Percentiles rank a stretch among this genome's conserved stretches.
phyloP scores from a whole-genome alignment of 2,113 vertebrate genomes.

The Chrysochloris asiatica region DNA sequence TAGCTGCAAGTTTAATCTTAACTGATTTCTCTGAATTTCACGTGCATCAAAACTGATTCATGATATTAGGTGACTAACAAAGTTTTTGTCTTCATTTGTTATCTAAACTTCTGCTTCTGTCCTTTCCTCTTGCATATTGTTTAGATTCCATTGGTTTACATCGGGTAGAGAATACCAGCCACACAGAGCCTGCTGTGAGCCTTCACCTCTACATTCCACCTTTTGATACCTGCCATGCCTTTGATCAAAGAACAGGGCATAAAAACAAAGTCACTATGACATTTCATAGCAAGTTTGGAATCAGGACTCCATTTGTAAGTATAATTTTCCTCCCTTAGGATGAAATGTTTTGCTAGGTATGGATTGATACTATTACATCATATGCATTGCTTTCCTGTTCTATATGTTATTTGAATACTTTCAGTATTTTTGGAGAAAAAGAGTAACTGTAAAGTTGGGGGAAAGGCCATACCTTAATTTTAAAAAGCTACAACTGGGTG shows the following conservation, averaged over 20 bases:
- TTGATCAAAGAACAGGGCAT: conserved; percentile 98
- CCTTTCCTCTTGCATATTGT: background rate
- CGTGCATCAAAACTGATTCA: background rate
- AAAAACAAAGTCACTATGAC: conserved; percentile 95
- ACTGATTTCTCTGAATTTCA: background rate
- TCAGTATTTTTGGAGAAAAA: conserved; percentile 30
- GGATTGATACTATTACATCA: too few species aligned
- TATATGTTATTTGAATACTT: background rate
- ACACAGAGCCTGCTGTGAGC: conserved; percentile 93
- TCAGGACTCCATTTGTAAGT: conserved; percentile 92
- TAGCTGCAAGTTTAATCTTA: background rate
- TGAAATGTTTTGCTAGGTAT: background rate
- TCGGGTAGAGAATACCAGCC: conserved; percentile 96
- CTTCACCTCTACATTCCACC: conserved; percentile 98
- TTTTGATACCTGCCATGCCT: conserved; percentile 92
- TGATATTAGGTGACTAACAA: background rate
- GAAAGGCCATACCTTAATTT: background rate
- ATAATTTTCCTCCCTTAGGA: rapidly evolving
- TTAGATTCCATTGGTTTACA: conserved; percentile 96
- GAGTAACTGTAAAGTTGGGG: background rate
- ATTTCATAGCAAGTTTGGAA: conserved; percentile 95
- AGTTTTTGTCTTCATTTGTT: background rate
- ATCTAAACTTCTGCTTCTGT: background rate
- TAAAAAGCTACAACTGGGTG: conserved; percentile 47
- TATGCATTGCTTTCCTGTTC: background rate